These are phyloP conservation scores for Montipora capitata DNA, from an alignment of 92 coral and sea anemone genomes.

Conservation along the genomic window DNA sequence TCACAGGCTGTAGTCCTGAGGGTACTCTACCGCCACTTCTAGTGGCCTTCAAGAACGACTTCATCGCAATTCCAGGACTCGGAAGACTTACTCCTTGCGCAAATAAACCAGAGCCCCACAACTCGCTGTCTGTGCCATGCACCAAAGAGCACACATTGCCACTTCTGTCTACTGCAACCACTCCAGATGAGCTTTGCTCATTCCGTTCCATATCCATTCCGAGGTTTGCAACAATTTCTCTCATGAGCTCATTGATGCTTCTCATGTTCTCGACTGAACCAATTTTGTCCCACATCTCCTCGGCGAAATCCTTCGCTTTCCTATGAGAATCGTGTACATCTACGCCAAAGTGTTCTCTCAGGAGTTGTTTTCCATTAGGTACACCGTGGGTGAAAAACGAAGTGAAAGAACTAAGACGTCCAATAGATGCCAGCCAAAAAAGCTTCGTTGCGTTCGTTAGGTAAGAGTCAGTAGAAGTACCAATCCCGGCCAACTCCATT, in stretches of 20 bases:
- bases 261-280: conserved; percentile 69
- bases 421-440: conserved; percentile 86
- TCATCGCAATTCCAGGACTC: conserved; percentile 83
- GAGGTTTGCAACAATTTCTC: conserved; percentile 75
- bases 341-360: conserved; percentile 78
- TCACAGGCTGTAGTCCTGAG: conserved; percentile 90
- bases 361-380: conserved; percentile 70
- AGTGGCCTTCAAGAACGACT: conserved; percentile 62
- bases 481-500: conserved; percentile 83
- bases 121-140: conserved; percentile 88
- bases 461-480: conserved; percentile 71
- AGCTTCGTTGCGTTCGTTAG: conserved; percentile 84
- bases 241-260: conserved; percentile 69
- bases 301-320: conserved; percentile 63
- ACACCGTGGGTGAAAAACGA: conserved; percentile 74
- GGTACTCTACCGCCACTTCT: conserved; percentile 78
- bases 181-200: conserved; percentile 79
- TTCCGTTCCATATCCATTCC: conserved; percentile 33
- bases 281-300: conserved; percentile 80
- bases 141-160: conserved; percentile 95
- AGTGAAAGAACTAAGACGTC: conserved; percentile 85
- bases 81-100: conserved; percentile 94
- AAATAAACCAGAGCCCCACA: conserved; percentile 98
- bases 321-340: conserved; percentile 71
- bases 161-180: conserved; percentile 88